Evolutionary conservation across 1,140 invertebrate species (phyloP).

Genomic region (Acromyrmex echinatior): DNA sequence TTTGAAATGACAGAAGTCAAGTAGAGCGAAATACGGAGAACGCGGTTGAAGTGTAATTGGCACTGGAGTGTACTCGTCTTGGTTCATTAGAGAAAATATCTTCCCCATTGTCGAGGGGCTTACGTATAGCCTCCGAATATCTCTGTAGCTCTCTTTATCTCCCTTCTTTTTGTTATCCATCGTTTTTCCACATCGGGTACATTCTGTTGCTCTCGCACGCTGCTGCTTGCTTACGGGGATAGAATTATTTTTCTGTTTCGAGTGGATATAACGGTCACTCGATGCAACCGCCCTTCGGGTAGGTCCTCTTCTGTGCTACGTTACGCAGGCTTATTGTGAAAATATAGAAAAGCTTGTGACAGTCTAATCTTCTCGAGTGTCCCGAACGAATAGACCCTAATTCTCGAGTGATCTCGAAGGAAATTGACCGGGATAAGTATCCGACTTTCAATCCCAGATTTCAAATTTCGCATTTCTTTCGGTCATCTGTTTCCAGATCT

Average conservation of each 20-base stretch:
- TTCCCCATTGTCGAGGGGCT: slow-evolving; percentile 85
- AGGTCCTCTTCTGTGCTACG: slow-evolving; percentile 32
- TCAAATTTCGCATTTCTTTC: slow-evolving; percentile 62
- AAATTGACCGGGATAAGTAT: slow-evolving; percentile 68
- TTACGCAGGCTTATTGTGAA: slow-evolving; percentile 79
- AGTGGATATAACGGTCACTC: slow-evolving; percentile 85
- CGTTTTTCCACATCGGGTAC: slow-evolving; percentile 19
- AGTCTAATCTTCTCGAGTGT: slow-evolving; percentile 85
- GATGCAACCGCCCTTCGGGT: slow-evolving; percentile 74
- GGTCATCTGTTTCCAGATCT: not conserved
- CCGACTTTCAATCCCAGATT: slow-evolving; percentile 52
- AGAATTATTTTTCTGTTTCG: slow-evolving; percentile 86
- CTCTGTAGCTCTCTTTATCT: slow-evolving; percentile 46
- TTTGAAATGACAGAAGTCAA: slow-evolving; percentile 85
- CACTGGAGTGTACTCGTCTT: slow-evolving; percentile 86
- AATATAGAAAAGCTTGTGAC: slow-evolving; percentile 84
- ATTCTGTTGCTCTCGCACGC: slow-evolving; percentile 25
- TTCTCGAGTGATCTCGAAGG: slow-evolving; percentile 79
- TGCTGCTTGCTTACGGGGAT: slow-evolving; percentile 73
- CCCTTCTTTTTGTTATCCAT: slow-evolving; percentile 35
- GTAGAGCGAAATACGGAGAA: slow-evolving; percentile 82
- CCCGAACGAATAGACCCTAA: slow-evolving; percentile 81
- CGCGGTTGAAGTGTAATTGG: slow-evolving; percentile 86
- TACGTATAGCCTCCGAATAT: slow-evolving; percentile 72
- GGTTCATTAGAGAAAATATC: slow-evolving; percentile 87